phyloP scores from a whole-genome alignment of 2,888 invertebrate genomes.

The Chesias legatella region DNA sequence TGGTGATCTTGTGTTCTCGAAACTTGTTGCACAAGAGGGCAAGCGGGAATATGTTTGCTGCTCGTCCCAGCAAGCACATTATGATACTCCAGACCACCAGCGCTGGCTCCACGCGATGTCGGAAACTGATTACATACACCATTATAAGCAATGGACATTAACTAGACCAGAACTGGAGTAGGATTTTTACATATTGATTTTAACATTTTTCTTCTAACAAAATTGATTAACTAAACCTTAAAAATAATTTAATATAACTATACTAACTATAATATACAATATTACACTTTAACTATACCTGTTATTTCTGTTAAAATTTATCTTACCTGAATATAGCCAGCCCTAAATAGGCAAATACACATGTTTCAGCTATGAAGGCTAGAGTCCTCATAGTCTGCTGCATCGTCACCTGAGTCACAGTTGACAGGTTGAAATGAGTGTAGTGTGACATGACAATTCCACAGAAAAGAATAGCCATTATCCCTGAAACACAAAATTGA shows the following conservation, averaged over 20 bases:
- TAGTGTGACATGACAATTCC: conserved; percentile 99
- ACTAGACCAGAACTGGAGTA: too few relatives aligned
- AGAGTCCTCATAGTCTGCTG: conserved; percentile 98
- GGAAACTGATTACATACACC: conserved; percentile 83
- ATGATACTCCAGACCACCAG: conserved; percentile 97
- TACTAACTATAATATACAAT: too few relatives aligned
- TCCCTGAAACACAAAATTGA: conserved; percentile 82
- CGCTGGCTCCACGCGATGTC: conserved; percentile 94
- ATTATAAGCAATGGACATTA: too few relatives aligned
- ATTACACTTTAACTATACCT: too few relatives aligned
- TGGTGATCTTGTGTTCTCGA: conserved; percentile 97
- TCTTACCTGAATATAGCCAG: conserved; percentile 85
- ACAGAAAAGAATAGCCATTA: conserved; percentile 99
- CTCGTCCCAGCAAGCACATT: conserved; percentile 94
- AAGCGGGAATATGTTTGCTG: conserved; percentile 97
- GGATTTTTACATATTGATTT: too few relatives aligned
- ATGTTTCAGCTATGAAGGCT: conserved; percentile 98
- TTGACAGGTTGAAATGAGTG: conserved; percentile 98
- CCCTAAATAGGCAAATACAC: conserved; percentile 98
- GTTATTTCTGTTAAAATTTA: too few relatives aligned
- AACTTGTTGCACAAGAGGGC: conserved; percentile 96
- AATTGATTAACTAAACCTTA: too few relatives aligned
- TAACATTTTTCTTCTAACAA: too few relatives aligned
- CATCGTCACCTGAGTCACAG: conserved; percentile 99
- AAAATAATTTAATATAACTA: too few relatives aligned